phyloP scores from a whole-genome alignment of 2,113 vertebrate species.

The Platycercus adscitus region DNA sequence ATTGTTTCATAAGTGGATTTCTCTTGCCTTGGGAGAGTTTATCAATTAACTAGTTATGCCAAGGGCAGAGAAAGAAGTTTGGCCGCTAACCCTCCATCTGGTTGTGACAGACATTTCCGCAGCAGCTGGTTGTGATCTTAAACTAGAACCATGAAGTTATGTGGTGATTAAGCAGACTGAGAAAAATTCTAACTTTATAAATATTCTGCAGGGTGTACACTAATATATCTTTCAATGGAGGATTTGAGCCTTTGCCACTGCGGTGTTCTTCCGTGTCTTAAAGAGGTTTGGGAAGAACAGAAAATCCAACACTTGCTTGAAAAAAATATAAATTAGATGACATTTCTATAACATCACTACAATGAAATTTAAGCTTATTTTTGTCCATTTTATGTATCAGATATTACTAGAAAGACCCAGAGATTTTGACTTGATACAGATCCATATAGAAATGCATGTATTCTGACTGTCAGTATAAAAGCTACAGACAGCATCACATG shows the following conservation, averaged over 20 bases:
- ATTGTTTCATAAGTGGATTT: not conserved
- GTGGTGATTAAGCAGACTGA: not conserved
- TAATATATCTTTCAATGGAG: not conserved
- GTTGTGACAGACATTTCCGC: accelerated
- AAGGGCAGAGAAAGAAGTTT: not conserved
- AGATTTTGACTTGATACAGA: not conserved
- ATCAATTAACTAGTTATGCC: not conserved
- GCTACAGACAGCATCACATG: not conserved
- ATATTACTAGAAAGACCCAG: not conserved
- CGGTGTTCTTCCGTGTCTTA: not conserved
- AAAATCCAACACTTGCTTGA: not conserved
- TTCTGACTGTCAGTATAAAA: not conserved
- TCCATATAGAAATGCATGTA: not conserved
- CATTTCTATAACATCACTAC: not conserved
- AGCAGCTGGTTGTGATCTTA: not conserved
- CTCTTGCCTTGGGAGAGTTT: not conserved
- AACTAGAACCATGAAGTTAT: not conserved
- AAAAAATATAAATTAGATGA: not conserved
- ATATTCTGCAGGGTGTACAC: not conserved
- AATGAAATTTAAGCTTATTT: not conserved
- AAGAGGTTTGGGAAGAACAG: not conserved
- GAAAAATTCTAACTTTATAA: not conserved
- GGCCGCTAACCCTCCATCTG: not conserved
- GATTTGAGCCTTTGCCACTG: not conserved
- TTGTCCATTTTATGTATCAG: not conserved